These are phyloP conservation scores for Forficula auricularia DNA, from an alignment of 1,140 invertebrate genomes.

Conservation along the genomic window DNA sequence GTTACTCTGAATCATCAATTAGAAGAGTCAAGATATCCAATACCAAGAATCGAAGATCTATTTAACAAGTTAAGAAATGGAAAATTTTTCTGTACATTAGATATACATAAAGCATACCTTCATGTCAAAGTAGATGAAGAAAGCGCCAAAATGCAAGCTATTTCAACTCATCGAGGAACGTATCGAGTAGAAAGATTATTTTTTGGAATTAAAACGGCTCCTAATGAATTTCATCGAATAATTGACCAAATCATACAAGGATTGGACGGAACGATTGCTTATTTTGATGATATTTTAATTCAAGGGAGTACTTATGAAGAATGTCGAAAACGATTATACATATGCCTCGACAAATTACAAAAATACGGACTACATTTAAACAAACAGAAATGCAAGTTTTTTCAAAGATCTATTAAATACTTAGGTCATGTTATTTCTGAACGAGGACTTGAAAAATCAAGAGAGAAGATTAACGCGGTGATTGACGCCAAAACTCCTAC, in stretches of 20 bases:
- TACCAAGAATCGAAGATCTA: conserved; percentile 8
- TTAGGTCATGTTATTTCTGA: neutral
- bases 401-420: conserved; percentile 14
- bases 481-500: neutral
- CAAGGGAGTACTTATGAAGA: neutral
- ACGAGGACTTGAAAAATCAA: neutral
- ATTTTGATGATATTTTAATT: conserved; percentile 10
- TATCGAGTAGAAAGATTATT: conserved; percentile 27
- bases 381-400: conserved; percentile 21
- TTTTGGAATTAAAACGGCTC: conserved; percentile 27
- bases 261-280: conserved; percentile 10
- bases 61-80: conserved; percentile 13
- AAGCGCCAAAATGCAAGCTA: conserved; percentile 2
- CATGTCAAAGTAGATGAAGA: conserved; percentile 20
- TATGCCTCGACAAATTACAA: neutral
- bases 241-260: conserved; percentile 23
- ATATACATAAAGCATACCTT: conserved; percentile 20
- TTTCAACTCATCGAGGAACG: conserved; percentile 27
- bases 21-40: conserved; percentile 9
- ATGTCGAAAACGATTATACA: neutral
- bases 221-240: conserved; percentile 25
- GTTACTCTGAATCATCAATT: conserved; percentile 12
- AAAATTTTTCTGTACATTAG: conserved; percentile 18
- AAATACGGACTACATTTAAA: conserved; percentile 18
- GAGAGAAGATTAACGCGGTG: neutral